Evolutionary conservation across 2,888 invertebrate species (phyloP).

Genomic region (Athetis lepigone): DNA sequence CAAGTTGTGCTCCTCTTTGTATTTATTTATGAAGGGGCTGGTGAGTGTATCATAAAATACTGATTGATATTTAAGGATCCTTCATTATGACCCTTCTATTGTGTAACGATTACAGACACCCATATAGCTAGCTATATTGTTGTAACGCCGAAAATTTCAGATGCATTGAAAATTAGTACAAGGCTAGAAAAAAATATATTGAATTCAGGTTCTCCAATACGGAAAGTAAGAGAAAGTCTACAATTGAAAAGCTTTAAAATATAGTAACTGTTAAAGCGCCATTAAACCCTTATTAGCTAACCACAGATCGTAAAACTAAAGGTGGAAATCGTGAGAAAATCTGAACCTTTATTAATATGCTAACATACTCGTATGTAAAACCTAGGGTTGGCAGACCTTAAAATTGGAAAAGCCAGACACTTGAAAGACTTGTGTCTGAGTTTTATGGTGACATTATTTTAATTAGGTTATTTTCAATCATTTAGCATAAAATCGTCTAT

Average conservation of each 20-base stretch:
- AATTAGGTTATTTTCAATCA: too few species aligned
- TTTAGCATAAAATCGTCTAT: too few species aligned
- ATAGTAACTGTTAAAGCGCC: background rate
- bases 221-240: too few species aligned
- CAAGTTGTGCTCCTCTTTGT: background rate
- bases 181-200: too few species aligned
- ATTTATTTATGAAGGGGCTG: background rate
- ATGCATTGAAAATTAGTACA: too few species aligned
- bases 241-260: background rate
- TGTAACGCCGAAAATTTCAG: background rate
- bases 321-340: constrained; percentile 31
- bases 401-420: too few species aligned
- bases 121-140: background rate
- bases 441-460: too few species aligned
- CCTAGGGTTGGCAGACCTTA: too few species aligned
- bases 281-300: constrained; percentile 4
- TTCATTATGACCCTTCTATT: constrained; percentile 11
- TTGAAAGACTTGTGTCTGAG: too few species aligned
- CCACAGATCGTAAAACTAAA: constrained; percentile 6
- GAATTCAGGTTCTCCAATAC: too few species aligned
- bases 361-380: too few species aligned
- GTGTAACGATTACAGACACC: constrained; percentile 17
- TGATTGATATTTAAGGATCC: constrained; percentile 22
- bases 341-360: constrained; percentile 36
- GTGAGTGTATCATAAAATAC: constrained; percentile 28